These are phyloP conservation scores for Staurois parvus DNA, from an alignment of 2,797 vertebrate species.

Conservation along the genomic window DNA sequence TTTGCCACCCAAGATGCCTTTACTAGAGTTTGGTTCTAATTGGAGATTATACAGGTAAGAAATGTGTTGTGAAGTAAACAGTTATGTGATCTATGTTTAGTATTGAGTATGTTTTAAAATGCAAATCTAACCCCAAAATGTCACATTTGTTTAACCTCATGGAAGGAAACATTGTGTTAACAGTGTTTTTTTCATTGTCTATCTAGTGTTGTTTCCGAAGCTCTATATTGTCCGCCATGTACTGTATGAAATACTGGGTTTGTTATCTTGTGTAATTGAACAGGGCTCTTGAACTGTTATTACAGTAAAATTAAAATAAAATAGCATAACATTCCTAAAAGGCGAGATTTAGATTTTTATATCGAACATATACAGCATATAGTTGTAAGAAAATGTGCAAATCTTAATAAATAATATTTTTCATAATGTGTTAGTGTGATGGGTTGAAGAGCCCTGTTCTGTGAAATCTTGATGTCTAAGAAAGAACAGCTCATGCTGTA, in stretches of 20 bases:
- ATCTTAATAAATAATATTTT: background rate
- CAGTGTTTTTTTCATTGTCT: slow-evolving; percentile 40
- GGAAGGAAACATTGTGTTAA: slow-evolving; percentile 27
- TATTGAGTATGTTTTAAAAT: slow-evolving; percentile 35
- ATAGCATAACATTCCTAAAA: background rate
- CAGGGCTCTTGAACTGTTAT: slow-evolving; percentile 37
- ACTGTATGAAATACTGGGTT: slow-evolving; percentile 12
- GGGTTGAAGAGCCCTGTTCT: slow-evolving; percentile 55
- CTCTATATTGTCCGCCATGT: slow-evolving; percentile 29
- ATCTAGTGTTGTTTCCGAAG: slow-evolving; percentile 40
- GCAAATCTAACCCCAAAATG: background rate
- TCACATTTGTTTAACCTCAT: slow-evolving; percentile 35
- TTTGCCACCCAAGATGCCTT: slow-evolving; percentile 93
- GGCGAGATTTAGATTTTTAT: no score
- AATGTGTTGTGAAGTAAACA: slow-evolving; percentile 58
- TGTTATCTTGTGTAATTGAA: slow-evolving; percentile 21
- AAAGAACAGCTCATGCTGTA: slow-evolving; percentile 66
- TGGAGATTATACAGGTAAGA: slow-evolving; percentile 94
- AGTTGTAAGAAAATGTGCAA: no score
- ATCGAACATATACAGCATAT: no score
- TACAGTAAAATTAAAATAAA: background rate
- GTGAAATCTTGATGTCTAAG: slow-evolving; percentile 26
- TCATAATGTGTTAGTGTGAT: background rate
- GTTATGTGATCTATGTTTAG: slow-evolving; percentile 56
- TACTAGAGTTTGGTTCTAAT: slow-evolving; percentile 90